Evolutionary conservation across 2,888 invertebrate species (phyloP).

Genomic region (Cantharis rufa): DNA sequence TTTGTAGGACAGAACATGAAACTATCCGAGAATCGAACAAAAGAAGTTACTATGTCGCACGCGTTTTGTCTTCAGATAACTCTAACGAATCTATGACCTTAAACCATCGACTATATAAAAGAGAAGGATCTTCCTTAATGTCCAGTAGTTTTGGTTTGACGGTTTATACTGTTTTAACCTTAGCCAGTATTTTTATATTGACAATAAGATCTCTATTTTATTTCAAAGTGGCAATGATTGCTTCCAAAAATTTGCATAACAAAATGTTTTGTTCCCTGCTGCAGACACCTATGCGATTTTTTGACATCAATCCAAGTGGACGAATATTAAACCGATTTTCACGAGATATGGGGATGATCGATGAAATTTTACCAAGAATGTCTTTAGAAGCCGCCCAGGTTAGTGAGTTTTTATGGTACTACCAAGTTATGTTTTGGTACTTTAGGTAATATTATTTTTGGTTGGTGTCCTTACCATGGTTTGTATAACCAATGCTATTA

Average conservation of each 20-base stretch:
- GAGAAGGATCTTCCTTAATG: not conserved
- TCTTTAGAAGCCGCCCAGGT: conserved; percentile 62
- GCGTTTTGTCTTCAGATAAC: not conserved
- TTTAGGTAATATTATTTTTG: conserved; percentile 65
- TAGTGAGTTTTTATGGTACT: not conserved
- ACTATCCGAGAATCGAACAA: not conserved
- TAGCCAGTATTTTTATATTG: conserved; percentile 51
- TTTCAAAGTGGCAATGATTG: conserved; percentile 69
- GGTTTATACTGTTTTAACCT: conserved; percentile 51
- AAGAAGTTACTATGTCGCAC: not conserved
- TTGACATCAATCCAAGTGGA: conserved; percentile 83
- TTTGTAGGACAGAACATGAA: not conserved
- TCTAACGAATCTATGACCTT: not conserved
- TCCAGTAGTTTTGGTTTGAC: conserved; percentile 39
- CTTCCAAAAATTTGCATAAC: conserved; percentile 78
- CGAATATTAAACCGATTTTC: conserved; percentile 75
- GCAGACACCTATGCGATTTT: conserved; percentile 80
- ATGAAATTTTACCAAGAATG: conserved; percentile 61
- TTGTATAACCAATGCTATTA: conserved; percentile 68
- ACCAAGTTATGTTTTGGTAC: not conserved
- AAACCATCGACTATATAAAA: not conserved
- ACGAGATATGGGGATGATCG: conserved; percentile 71
- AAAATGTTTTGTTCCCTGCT: conserved; percentile 83
- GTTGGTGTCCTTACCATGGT: conserved; percentile 71
- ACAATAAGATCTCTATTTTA: conserved; percentile 67